Conservation (phyloP, 2,888 invertebrate species). For the Drosophila aldrichi region DNA sequence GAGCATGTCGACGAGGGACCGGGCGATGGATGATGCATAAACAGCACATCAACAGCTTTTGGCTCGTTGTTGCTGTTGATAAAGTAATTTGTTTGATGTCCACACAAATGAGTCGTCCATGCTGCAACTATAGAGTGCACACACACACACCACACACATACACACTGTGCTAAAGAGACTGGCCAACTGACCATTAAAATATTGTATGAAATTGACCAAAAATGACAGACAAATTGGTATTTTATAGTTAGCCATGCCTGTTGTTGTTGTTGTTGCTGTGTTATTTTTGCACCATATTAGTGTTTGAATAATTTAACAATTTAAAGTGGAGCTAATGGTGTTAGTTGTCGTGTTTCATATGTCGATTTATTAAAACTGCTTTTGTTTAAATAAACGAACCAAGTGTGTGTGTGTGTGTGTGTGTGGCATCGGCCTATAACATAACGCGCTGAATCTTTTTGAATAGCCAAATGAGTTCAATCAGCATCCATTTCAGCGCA, state of each 20-base stretch:
- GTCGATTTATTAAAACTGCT: conserved; percentile 79
- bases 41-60: conserved; percentile 76
- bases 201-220: conserved; percentile 80
- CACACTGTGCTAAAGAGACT: conserved; percentile 41
- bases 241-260: conserved; percentile 62
- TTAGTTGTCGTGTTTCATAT: conserved; percentile 81
- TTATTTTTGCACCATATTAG: conserved; percentile 71
- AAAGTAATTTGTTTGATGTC: conserved; percentile 81
- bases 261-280: conserved; percentile 41
- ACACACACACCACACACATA: conserved; percentile 30
- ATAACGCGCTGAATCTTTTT: conserved; percentile 61
- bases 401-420: conserved; percentile 12
- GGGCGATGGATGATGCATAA: conserved; percentile 54
- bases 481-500: conserved; percentile 74
- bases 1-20: conserved; percentile 18
- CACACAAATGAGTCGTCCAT: conserved; percentile 62
- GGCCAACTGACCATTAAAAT: conserved; percentile 76
- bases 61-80: conserved; percentile 66
- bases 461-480: conserved; percentile 79
- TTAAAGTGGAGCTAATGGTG: conserved; percentile 80
- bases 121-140: conserved; percentile 52
- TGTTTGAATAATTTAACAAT: conserved; percentile 78
- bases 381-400: conserved; percentile 63
- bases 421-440: conserved; percentile 47
- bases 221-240: conserved; percentile 81